Percentiles rank a stretch among this genome's conserved stretches.
Evolutionary conservation across 2,113 vertebrate species (phyloP).

Genomic region (Geothlypis trichas): DNA sequence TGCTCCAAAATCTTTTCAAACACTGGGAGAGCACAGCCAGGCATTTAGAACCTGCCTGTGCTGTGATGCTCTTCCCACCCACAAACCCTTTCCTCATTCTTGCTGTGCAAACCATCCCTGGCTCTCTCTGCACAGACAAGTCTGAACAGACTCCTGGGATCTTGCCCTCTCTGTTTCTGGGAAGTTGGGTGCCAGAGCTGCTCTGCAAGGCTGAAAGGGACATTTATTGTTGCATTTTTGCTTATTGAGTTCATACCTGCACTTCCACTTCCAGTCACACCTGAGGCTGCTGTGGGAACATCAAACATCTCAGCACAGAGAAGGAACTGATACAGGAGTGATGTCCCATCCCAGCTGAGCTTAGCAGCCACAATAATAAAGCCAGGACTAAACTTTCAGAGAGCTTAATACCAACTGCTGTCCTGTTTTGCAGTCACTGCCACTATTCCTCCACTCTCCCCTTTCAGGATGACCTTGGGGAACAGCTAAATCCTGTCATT

Average conservation of each 20-base stretch:
- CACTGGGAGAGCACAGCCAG: slow-evolving; percentile 18
- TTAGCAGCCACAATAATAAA: neutral
- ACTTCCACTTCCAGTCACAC: neutral
- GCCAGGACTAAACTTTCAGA: neutral
- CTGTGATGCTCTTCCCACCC: neutral
- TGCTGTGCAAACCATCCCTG: neutral
- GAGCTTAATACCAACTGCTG: neutral
- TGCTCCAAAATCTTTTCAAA: slow-evolving; percentile 45
- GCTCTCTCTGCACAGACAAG: slow-evolving; percentile 26
- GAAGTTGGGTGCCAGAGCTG: slow-evolving; percentile 6
- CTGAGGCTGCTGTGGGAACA: neutral
- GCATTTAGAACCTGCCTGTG: neutral
- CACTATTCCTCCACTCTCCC: neutral
- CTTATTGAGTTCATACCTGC: neutral
- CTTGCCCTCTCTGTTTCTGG: slow-evolving; percentile 60
- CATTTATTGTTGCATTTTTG: slow-evolving; percentile 13
- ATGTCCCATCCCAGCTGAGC: fast-evolving
- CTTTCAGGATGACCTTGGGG: neutral
- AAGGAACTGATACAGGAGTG: neutral
- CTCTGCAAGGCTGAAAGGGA: neutral
- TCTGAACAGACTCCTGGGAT: slow-evolving; percentile 43
- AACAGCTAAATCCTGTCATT: neutral
- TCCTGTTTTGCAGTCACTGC: neutral
- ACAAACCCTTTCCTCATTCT: slow-evolving; percentile 15
- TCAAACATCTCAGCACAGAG: neutral